Base-by-base conservation (phyloP, 2,113 vertebrate genomes). In the Herpailurus yagouaroundi region DNA sequence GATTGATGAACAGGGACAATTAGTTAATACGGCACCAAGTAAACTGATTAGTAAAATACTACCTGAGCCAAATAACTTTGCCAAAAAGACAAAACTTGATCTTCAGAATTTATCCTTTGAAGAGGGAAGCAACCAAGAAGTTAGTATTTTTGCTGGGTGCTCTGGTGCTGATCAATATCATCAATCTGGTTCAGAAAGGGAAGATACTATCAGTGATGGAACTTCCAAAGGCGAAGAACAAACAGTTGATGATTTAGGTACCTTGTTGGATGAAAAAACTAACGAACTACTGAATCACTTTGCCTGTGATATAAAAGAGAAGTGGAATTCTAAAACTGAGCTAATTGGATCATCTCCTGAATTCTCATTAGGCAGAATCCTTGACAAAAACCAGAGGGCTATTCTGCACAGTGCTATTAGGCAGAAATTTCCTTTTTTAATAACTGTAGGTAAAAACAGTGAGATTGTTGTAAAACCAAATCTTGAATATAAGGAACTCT, bases 381-480 rank as follows among this genome's bases (percentile, higher is more conserved):
- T 97, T 25, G 99, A 99, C 81, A 99, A 99, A 98, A 98, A 98
- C 87, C 98, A 97, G 45, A 98, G 99, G 94, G 99, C 99, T 19
- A 97, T 87, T 19, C 97, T 99, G 41, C 99, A 99, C 95, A 98
- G 99, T 38, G 99, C 99, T 0, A 90, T 99, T 18, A 98, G 99
- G 25, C 99, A 99, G 97, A 98, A 97, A 89, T 99, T 99, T 98
- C 99, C 99, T 38, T 99, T 99, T 95, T 98, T 99, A 76, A 98
- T 99, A 98, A 99, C 99, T 0, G 90, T 99, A 94, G 99, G 99
- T 23, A 99, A 98, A 94, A 99, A 98, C 93, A 98, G 93, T 0
- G 99, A 99, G 98, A 99, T 99, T 97, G 89, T 99, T 68, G 99
- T 99, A 27, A 99, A 98, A 97, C 99, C 99, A 93, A 99, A 99